phyloP scores from a whole-genome alignment of 2,888 invertebrate genomes.

The Baronia brevicornis region DNA sequence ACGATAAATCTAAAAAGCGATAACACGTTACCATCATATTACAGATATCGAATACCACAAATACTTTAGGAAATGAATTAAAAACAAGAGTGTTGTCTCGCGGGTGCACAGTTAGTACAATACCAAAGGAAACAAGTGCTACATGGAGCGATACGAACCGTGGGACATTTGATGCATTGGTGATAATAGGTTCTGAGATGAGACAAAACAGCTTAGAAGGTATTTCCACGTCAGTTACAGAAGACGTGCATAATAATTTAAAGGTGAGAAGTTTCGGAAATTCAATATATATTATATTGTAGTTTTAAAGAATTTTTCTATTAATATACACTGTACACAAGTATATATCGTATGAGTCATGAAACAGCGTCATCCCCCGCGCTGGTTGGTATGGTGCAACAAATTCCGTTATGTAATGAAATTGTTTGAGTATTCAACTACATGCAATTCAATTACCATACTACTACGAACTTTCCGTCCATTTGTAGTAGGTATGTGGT shows the following conservation, averaged over 20 bases:
- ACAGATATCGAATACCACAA: conserved; percentile 51
- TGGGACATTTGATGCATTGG: conserved; percentile 43
- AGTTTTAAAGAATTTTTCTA: neutral
- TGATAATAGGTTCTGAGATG: conserved; percentile 50
- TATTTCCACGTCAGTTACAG: conserved; percentile 41
- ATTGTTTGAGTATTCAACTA: too few relatives aligned
- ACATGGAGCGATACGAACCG: conserved; percentile 24
- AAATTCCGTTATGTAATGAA: too few relatives aligned
- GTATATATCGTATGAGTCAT: too few relatives aligned
- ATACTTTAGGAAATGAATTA: conserved; percentile 43
- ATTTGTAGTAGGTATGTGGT: too few relatives aligned
- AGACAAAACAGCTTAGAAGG: conserved; percentile 37
- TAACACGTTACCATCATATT: too few relatives aligned
- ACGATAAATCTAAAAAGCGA: too few relatives aligned
- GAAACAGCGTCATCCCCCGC: too few relatives aligned
- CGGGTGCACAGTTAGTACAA: conserved; percentile 43
- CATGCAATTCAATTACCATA: too few relatives aligned
- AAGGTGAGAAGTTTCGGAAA: conserved; percentile 32
- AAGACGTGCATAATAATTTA: conserved; percentile 55
- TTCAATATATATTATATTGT: neutral
- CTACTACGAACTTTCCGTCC: too few relatives aligned
- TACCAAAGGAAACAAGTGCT: conserved; percentile 22
- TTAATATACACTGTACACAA: too few relatives aligned
- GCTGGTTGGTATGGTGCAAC: too few relatives aligned
- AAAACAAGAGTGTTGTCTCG: conserved; percentile 37